These are phyloP conservation scores for Odocoileus virginianus DNA, from an alignment of 2,113 vertebrate species.

Conservation along the genomic window DNA sequence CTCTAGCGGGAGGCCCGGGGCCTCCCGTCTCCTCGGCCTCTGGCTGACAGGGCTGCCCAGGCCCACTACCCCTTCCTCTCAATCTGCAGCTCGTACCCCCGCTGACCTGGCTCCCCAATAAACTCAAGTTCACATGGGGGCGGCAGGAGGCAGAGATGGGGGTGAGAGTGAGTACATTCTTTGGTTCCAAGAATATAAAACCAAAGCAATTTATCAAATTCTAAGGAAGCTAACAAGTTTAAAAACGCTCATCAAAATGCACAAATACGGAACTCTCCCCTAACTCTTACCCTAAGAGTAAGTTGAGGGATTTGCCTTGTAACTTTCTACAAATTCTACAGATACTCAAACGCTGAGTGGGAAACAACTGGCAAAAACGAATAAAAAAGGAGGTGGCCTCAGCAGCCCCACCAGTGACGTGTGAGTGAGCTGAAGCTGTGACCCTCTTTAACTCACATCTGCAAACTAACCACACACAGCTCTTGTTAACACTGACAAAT, in stretches of 20 bases:
- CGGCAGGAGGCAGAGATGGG: fast-evolving
- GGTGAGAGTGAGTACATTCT: background rate
- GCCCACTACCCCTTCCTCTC: background rate
- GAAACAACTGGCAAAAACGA: background rate
- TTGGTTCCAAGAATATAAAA: background rate
- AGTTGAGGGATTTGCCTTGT: background rate
- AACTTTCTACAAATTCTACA: background rate
- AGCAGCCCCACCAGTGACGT: background rate
- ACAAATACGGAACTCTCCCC: background rate
- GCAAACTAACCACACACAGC: background rate
- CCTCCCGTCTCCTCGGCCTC: background rate
- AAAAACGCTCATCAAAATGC: background rate
- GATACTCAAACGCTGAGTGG: background rate
- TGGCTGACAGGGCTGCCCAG: background rate
- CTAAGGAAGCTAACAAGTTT: background rate
- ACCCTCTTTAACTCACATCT: background rate
- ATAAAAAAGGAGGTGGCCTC: background rate
- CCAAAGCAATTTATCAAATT: background rate
- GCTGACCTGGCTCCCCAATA: background rate
- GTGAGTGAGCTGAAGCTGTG: background rate
- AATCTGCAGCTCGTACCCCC: background rate
- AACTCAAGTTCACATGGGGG: background rate
- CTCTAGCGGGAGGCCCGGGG: background rate
- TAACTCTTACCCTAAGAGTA: background rate
- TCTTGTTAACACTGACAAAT: background rate